Base-by-base conservation (phyloP, 2,888 invertebrate genomes). In the Cosmorhoe ocellata region DNA sequence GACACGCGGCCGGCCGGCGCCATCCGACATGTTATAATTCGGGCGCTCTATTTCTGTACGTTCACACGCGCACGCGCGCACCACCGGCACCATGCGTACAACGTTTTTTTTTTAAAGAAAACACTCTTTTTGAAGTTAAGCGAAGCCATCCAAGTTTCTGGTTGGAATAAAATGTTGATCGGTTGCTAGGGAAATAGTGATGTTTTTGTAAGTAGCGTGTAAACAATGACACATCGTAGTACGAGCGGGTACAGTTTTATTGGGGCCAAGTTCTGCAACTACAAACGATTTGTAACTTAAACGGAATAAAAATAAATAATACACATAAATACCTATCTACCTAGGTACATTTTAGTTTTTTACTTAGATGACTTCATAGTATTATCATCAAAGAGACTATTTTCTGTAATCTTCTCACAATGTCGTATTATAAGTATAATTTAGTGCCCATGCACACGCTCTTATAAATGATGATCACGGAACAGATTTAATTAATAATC, bases 31-130 rank as follows among this genome's bases (percentile, higher is more conserved):
- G 83, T 79, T 86, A 80, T 84, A 89, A 87, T 89, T 88, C 83
- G 86, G 88, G 81, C 84, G 75, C 67, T 84, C 80, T 89, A 89
- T 89, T 89, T 89, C 79, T 73, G 84, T 76, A 82, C 82, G 81
- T 84, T 86, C 84, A 85, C 85, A 85, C 82, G 84, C 84, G 79
- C 71, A 66, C 68, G 74, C 79, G 73, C 69, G 70, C 24, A 36
- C 36, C 10, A 11, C 66, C 74, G 71, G 22, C 10, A 11, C 66
- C 74, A 70, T 77, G 76, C 81, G 79, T 81, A 79, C 73, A 75
- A 71, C 69, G 69, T 53, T 61, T 78, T 83, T 79, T 83, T 79
- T 71, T 63, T 72, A 74, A 76, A 73, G 69, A 71, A 50, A 52
- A 52, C 45, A 44, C 32, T 14, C 28, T 40, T 50, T 42, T 48